phyloP scores from a whole-genome alignment of 2,797 vertebrate species.

The Zalophus californianus region DNA sequence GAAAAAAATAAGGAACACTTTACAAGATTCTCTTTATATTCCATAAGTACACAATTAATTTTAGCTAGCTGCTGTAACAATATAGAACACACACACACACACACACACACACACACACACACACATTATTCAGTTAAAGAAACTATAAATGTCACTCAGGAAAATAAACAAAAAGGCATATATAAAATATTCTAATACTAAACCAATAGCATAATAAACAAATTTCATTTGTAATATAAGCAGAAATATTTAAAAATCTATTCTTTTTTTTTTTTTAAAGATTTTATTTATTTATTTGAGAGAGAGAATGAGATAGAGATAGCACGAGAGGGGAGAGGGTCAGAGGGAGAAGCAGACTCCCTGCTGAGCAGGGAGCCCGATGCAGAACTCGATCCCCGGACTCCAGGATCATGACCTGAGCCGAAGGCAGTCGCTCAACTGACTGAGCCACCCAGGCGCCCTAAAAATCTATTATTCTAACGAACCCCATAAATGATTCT shows the following conservation, averaged over 20 bases:
- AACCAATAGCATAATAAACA: background rate
- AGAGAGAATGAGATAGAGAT: no score
- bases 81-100: background rate
- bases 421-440: no score
- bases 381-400: no score
- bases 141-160: conserved; percentile 6
- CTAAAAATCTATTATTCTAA: conserved; percentile 15
- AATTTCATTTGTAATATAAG: conserved; percentile 14
- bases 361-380: no score
- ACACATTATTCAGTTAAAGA: background rate
- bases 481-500: background rate
- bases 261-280: background rate
- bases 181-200: conserved; percentile 26
- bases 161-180: conserved; percentile 57
- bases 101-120: accelerated
- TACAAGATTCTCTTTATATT: background rate
- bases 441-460: no score
- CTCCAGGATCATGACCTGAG: no score
- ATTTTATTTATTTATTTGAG: no score
- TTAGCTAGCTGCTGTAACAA: background rate
- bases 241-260: conserved; percentile 6
- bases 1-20: background rate
- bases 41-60: background rate
- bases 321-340: no score
- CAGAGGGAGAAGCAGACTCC: no score